Evolutionary conservation across 2,888 invertebrate genomes (phyloP).

Genomic region (Ochropleura plecta): DNA sequence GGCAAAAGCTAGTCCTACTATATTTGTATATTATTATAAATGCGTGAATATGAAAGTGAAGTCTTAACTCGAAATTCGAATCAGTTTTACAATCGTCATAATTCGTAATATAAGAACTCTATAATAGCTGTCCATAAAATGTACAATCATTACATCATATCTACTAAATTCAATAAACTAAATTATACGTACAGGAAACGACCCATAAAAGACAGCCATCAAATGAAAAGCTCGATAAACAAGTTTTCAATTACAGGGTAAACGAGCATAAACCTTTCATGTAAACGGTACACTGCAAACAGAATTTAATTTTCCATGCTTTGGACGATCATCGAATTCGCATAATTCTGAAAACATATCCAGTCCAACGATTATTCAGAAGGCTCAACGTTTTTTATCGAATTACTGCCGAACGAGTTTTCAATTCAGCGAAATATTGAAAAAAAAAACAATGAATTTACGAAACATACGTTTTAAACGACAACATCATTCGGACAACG

Average conservation of each 20-base stretch:
- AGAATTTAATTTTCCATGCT: slow-evolving; percentile 58
- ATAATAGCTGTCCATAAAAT: slow-evolving; percentile 21
- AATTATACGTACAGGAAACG: slow-evolving; percentile 41
- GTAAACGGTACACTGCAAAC: slow-evolving; percentile 50
- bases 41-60: not conserved
- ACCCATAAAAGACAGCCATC: slow-evolving; percentile 41
- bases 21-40: no score
- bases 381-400: slow-evolving; percentile 50
- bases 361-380: slow-evolving; percentile 45
- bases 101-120: slow-evolving; percentile 5
- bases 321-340: slow-evolving; percentile 47
- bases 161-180: slow-evolving; percentile 23
- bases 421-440: slow-evolving; percentile 35
- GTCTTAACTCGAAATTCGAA: not conserved
- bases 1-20: no score
- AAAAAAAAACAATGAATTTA: slow-evolving; percentile 48
- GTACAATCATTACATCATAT: slow-evolving; percentile 27
- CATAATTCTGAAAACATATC: slow-evolving; percentile 56
- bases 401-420: slow-evolving; percentile 43
- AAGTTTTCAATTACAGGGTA: slow-evolving; percentile 51
- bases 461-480: slow-evolving; percentile 44
- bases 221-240: slow-evolving; percentile 53
- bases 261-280: slow-evolving; percentile 47
- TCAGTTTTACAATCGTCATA: slow-evolving; percentile 1
- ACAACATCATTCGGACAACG: slow-evolving; percentile 28